These are phyloP conservation scores for Polyommatus icarus DNA, from an alignment of 2,888 invertebrate species.

Conservation along the genomic window DNA sequence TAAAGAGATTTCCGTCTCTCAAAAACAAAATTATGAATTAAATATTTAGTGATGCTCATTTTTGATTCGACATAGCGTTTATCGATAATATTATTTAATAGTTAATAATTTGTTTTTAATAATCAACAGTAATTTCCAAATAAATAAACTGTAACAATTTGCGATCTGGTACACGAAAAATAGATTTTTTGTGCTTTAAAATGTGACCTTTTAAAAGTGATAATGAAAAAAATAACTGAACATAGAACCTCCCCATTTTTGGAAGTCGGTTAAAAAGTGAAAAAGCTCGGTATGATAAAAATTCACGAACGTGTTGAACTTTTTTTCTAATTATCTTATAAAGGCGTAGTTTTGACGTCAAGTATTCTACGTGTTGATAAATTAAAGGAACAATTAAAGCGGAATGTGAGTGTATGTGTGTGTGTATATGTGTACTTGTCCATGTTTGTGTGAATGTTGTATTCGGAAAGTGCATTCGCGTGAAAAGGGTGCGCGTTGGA, in stretches of 20 bases:
- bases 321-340: slow-evolving; percentile 53
- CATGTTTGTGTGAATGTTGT: slow-evolving; percentile 26
- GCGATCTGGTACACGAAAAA: no score
- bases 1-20: not conserved
- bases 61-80: slow-evolving; percentile 39
- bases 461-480: slow-evolving; percentile 40
- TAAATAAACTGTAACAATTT: not conserved
- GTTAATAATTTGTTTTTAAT: slow-evolving; percentile 9
- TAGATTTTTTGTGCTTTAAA: no score
- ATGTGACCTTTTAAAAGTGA: not conserved
- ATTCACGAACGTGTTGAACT: slow-evolving; percentile 30
- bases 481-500: slow-evolving; percentile 20
- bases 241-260: no score
- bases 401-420: slow-evolving; percentile 48
- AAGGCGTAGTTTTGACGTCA: slow-evolving; percentile 51
- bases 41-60: slow-evolving; percentile 37
- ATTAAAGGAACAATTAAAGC: slow-evolving; percentile 63
- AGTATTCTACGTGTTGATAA: slow-evolving; percentile 49
- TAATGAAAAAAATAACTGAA: no score
- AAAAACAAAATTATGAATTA: slow-evolving; percentile 20
- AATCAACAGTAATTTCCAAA: not conserved
- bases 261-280: no score
- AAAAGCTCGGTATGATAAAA: not conserved
- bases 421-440: slow-evolving; percentile 41
- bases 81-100: slow-evolving; percentile 35